phyloP scores from a whole-genome alignment of 2,888 invertebrate genomes.

The Acronicta alni region DNA sequence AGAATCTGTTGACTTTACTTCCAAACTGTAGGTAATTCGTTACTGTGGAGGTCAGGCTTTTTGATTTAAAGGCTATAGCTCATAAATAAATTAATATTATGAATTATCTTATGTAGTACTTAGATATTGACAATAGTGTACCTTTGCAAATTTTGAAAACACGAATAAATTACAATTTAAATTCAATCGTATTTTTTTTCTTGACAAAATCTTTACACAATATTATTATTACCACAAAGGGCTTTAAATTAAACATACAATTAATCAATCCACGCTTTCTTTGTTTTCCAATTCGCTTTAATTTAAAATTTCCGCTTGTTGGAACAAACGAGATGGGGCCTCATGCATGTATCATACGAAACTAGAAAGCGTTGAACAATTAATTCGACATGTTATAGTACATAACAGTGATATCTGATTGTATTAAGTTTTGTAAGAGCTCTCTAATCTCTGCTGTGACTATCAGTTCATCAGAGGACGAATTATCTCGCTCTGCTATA shows the following conservation, averaged over 20 bases:
- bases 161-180: no score
- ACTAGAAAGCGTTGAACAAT: slow-evolving; percentile 77
- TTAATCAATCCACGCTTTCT: slow-evolving; percentile 56
- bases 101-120: no score
- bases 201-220: background rate
- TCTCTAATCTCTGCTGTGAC: slow-evolving; percentile 48
- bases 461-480: slow-evolving; percentile 45
- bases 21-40: no score
- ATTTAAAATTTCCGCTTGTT: slow-evolving; percentile 61
- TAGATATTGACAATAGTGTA: no score
- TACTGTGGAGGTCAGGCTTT: no score
- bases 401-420: slow-evolving; percentile 60
- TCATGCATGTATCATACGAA: slow-evolving; percentile 55
- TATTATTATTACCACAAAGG: slow-evolving; percentile 17
- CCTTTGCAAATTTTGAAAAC: no score
- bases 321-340: slow-evolving; percentile 55
- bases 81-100: no score
- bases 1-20: no score
- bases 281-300: slow-evolving; percentile 59
- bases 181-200: no score
- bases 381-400: slow-evolving; percentile 70
- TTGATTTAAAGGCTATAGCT: no score
- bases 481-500: slow-evolving; percentile 18
- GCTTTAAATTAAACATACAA: slow-evolving; percentile 31
- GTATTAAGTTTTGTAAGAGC: slow-evolving; percentile 38